Evolutionary conservation across 2,888 invertebrate species (phyloP), one percentile per base, ranked within the genome.

Genomic region (Chironomus riparius): DNA sequence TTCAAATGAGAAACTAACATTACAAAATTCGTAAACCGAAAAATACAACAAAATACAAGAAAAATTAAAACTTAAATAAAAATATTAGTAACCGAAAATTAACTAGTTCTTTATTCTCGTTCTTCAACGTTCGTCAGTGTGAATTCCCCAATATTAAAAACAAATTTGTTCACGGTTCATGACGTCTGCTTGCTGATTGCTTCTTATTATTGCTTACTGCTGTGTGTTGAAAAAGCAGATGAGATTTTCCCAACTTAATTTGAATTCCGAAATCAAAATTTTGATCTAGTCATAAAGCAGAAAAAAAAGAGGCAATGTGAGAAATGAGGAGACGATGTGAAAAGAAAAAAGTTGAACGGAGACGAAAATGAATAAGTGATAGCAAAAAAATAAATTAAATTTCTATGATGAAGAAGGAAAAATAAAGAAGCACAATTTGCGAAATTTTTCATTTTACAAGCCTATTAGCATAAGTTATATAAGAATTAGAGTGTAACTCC

Each of bases 131-230:
- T 5, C 50, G 15, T n/a, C 56, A 56, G 18, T 56, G 56, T 18
- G 56, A 56, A 56, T 7, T 56, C 18, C 7, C 15, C n/a, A 18
- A 47, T n/a, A n/a, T n/a, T n/a, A 22, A 70, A 48, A 22, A 70
- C 6, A 2, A 12, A 18, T 56, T 71, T 71, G n/a, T 71, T 28
- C 56, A 56, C 28, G 70, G 70, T 71, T 71, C 71, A 48, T n/a
- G 70, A 38, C 38, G 38, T 38, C 38, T 38, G 56, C 56, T 56
- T 18, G n/a, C 56, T 56, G 56, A 56, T 15, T 56, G 56, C 56
- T 18, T 56, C 38, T 56, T 56, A 56, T 56, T 56, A 18, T 15
- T 56, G 5, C n/a, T 56, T 5, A 56, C 56, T 38, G 18, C 56
- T 15, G 15, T 15, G n/a, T 15, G 56, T 56, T 6, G 50, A 15